Evolutionary conservation across 2,113 vertebrate species (phyloP), one percentile per base, ranked within the genome.

Genomic region (Eptatretus burgeri): DNA sequence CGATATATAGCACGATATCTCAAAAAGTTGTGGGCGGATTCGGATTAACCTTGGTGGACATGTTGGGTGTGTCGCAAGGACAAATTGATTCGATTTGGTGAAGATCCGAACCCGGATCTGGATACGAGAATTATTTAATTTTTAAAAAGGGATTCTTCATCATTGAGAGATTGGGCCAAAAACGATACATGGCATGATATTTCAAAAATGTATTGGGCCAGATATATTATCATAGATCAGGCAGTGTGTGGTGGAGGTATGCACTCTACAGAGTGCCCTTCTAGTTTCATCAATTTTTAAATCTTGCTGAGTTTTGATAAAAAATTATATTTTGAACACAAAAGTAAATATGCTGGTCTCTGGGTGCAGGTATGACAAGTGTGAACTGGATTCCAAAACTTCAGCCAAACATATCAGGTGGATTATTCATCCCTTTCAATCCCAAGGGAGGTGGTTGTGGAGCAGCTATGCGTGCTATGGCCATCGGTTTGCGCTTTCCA

Each of bases 381-480:
- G 0, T 64, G 51, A 0, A 14, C 0, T 56, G 66, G 0, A 66
- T 66, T 0, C 1, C 1, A 51, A 52, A 5, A 11, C 69, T 81
- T 68, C 10, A 73, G 0, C 73, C 72, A 0, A 68, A 18, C 2
- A 16, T 0, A 9, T 62, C 71, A 0, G 1, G 66, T 0, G 76
- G 78, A 63, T 81, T 78, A 77, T 74, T 56, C 66, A 69, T 78
- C 63, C 75, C 74, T 0, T 84, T 81, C 68, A 73, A 66, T 56
- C 62, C 5, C 0, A 2, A 0, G 0, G 78, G 65, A 0, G 80
- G 80, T 1, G 81, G 81, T 64, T 84, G 81, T 0, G 81, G 81
- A 2, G 81, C 78, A 0, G 80, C 81, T 65, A 82, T 83, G 80
- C 70, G 81, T 2, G 75, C 81, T 67, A 83, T 84, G 81, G 78